Base-by-base conservation (phyloP, 2,797 vertebrate genomes). In the Chelon labrosus region DNA sequence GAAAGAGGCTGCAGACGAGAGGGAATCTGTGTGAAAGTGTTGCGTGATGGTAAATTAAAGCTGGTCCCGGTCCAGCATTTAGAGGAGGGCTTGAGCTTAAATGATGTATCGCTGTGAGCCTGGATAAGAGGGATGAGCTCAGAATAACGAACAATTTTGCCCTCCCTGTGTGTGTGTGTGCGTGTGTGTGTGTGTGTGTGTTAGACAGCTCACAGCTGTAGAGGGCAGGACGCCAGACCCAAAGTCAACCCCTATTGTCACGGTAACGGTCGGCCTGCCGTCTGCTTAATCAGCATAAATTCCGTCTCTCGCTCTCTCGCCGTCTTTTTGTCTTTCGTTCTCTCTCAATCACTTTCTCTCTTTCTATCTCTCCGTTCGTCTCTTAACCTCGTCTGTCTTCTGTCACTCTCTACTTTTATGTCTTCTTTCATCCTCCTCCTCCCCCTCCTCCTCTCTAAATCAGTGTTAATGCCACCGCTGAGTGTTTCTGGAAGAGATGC, bases 271-370 rank as follows among this genome's bases (percentile, higher is more conserved):
- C 53, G 19, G 65, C 75, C 79, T 87, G 79, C 85, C 65, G 83
- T 84, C 88, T 90, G 90, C 88, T 66, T 75, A 76, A 88, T 91
- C 88, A 89, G 77, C 89, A 92, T 87, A 86, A 31, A 89, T 79
- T 87, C 53, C 51, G 42, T 52, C 55, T 74, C 61, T 53, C 61
- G 27, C 58, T 61, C 58, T 61, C 59, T 73, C 7, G 41, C 57
- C 74, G 39, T 79, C 58, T 14, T 70, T 57, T 35, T 54, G 27
- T 72, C 31, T 16, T 11, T 67, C 3, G n/a, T 11, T 57, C 7
- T 53, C 9, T 20, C 17, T 63, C 47, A 11, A 10, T 17, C 46
- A 10, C 51, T 39, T 31, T 31, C 17, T 67, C 10, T 22, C 17
- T 19, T 0, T 49, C 38, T 41, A 19, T 35, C 9, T 20, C 35